phyloP scores from a whole-genome alignment of 1,140 invertebrate species.

The Helicoverpa zea region DNA sequence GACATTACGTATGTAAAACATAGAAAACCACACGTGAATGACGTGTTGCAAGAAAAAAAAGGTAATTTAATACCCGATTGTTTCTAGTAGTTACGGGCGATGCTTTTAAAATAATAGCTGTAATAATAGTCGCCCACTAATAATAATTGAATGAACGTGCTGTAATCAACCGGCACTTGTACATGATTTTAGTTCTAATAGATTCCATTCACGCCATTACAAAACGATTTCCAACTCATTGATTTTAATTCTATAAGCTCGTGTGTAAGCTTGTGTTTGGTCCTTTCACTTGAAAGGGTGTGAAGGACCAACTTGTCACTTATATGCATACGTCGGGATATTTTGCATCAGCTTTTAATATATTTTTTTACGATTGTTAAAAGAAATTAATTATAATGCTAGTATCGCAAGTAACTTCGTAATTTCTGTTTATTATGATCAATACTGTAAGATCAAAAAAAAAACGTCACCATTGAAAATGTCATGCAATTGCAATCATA shows the following conservation, averaged over 20 bases:
- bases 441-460: too few relatives aligned
- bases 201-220: conserved; percentile 55
- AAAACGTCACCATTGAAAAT: too few relatives aligned
- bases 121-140: conserved; percentile 66
- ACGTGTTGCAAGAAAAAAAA: conserved; percentile 16
- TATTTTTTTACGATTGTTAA: too few relatives aligned
- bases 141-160: conserved; percentile 68
- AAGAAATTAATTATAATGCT: too few relatives aligned
- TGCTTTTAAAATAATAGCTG: conserved; percentile 65
- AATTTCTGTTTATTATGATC: too few relatives aligned
- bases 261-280: background rate
- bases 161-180: conserved; percentile 63
- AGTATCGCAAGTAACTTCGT: too few relatives aligned
- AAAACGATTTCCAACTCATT: conserved; percentile 47
- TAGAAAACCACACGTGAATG: conserved; percentile 11
- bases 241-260: conserved; percentile 39
- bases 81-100: conserved; percentile 21
- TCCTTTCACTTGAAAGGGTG: background rate
- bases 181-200: conserved; percentile 67
- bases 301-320: background rate
- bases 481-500: too few relatives aligned
- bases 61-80: conserved; percentile 1
- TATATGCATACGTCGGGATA: background rate
- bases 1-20: conserved; percentile 15
- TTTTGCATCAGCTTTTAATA: too few relatives aligned